Percentiles rank a stretch among this genome's conserved stretches.
Conservation (phyloP, 2,113 vertebrate species). For the Oncorhynchus gorbuscha region DNA sequence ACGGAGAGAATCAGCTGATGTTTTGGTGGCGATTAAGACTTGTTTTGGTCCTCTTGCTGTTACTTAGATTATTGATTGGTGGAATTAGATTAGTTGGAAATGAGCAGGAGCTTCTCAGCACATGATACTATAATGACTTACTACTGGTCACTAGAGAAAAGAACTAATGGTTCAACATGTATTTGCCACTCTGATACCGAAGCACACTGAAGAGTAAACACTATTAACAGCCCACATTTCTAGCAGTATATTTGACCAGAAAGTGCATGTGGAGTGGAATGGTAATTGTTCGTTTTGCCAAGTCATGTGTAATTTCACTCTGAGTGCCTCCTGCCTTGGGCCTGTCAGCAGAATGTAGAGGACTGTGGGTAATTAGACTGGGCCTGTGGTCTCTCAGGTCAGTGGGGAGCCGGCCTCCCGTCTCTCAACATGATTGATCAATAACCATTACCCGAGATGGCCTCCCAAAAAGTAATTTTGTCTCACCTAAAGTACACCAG, state of each 20-base stretch:
- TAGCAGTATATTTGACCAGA: not conserved
- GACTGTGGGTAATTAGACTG: not conserved
- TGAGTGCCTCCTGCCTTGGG: not conserved
- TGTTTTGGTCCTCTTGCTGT: too few species aligned
- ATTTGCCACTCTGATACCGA: too few species aligned
- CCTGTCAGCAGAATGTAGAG: not conserved
- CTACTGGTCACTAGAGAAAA: too few species aligned
- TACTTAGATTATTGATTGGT: too few species aligned
- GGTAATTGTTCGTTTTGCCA: not conserved
- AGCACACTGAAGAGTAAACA: not conserved
- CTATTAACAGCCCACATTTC: not conserved
- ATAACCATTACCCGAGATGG: slow-evolving; percentile 5
- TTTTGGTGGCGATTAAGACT: too few species aligned
- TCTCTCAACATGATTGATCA: slow-evolving; percentile 9
- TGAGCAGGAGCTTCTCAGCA: too few species aligned
- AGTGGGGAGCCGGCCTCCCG: not conserved
- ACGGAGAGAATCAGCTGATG: too few species aligned
- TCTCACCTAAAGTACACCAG: not conserved
- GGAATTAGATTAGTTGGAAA: too few species aligned
- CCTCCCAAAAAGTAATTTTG: not conserved
- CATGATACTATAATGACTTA: too few species aligned
- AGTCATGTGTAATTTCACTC: not conserved
- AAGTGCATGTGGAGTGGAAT: not conserved
- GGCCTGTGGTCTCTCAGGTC: not conserved
- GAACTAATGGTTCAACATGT: too few species aligned